Conservation (phyloP, 2,113 vertebrate species). For the Tachysurus vachellii region DNA sequence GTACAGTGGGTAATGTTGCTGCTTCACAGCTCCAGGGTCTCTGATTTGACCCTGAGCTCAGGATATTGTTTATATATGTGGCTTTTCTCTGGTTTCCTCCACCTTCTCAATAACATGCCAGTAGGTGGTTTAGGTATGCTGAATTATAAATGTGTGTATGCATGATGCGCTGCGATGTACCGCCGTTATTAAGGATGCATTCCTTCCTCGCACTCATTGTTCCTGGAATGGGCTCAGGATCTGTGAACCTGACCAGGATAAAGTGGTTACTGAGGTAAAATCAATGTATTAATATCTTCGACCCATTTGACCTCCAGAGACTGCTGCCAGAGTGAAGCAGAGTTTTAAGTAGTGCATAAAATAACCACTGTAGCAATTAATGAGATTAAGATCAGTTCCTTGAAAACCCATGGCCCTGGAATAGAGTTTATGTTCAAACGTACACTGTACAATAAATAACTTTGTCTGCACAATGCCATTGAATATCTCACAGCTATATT, state of each 20-base stretch:
- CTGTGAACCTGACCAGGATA: neutral
- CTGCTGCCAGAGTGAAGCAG: neutral
- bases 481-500: constrained; percentile 51
- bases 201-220: neutral
- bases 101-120: neutral
- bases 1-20: neutral
- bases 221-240: neutral
- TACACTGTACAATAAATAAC: neutral
- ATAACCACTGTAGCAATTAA: neutral
- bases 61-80: neutral
- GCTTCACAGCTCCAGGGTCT: neutral
- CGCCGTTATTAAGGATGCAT: neutral
- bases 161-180: neutral
- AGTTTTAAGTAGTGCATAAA: neutral
- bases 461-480: neutral
- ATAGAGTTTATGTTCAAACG: neutral
- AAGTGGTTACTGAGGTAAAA: neutral
- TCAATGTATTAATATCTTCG: neutral
- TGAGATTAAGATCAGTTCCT: neutral
- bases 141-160: neutral
- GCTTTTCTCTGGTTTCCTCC: neutral
- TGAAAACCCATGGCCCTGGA: neutral
- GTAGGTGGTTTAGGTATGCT: neutral
- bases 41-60: neutral
- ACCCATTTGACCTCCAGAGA: neutral